Percentiles rank a stretch among this genome's conserved stretches.
phyloP scores from a whole-genome alignment of 2,888 invertebrate species.

The Ophonus ardosiacus region DNA sequence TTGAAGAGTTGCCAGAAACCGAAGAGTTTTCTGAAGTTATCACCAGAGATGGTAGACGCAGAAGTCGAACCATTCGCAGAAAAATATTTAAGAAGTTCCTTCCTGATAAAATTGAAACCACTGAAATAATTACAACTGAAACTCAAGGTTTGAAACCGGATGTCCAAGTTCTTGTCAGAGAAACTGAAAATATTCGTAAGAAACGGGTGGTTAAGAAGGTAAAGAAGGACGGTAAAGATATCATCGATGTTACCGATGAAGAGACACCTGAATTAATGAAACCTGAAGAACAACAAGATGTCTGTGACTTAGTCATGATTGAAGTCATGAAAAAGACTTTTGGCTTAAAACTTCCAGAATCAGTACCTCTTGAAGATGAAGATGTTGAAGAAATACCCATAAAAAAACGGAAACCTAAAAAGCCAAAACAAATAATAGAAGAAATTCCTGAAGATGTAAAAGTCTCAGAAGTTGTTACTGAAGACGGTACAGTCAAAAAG shows the following conservation, averaged over 20 bases:
- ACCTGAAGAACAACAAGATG: slow-evolving; percentile 56
- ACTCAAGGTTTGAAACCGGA: slow-evolving; percentile 72
- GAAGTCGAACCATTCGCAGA: slow-evolving; percentile 70
- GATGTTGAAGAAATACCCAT: slow-evolving; percentile 68
- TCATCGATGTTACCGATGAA: slow-evolving; percentile 70
- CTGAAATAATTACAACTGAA: slow-evolving; percentile 73
- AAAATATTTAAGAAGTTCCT: slow-evolving; percentile 71
- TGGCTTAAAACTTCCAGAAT: slow-evolving; percentile 63
- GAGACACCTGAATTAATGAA: slow-evolving; percentile 71
- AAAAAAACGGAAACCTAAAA: slow-evolving; percentile 66
- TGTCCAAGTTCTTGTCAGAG: slow-evolving; percentile 72
- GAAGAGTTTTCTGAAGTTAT: slow-evolving; percentile 69
- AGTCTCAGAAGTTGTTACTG: slow-evolving; percentile 71
- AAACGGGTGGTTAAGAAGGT: slow-evolving; percentile 66
- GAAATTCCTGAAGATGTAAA: slow-evolving; percentile 72
- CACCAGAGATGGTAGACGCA: slow-evolving; percentile 70
- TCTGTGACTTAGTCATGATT: slow-evolving; percentile 47
- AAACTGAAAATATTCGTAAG: slow-evolving; percentile 53
- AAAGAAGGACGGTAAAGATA: slow-evolving; percentile 64
- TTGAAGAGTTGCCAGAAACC: slow-evolving; percentile 69
- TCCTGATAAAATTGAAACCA: slow-evolving; percentile 70
- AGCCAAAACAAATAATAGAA: slow-evolving; percentile 68
- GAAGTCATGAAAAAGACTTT: slow-evolving; percentile 55
- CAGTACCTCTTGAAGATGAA: slow-evolving; percentile 67
- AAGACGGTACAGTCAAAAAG: slow-evolving; percentile 70